These are phyloP conservation scores for Spodoptera littoralis DNA, from an alignment of 2,888 invertebrate species.

Conservation along the genomic window DNA sequence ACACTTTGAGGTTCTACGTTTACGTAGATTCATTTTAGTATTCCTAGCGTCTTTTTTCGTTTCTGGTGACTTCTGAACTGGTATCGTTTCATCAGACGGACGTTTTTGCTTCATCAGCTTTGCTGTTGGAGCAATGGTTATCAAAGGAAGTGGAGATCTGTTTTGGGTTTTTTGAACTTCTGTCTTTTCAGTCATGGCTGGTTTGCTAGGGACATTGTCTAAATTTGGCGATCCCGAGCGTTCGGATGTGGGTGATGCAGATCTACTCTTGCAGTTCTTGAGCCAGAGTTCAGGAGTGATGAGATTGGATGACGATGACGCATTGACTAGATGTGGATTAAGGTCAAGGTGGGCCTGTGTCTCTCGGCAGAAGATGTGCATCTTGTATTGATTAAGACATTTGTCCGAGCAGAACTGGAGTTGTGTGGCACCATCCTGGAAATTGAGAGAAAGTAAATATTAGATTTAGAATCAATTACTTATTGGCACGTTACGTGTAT, in stretches of 20 bases:
- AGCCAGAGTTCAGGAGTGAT: slow-evolving; percentile 98
- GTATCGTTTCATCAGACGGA: slow-evolving; percentile 73
- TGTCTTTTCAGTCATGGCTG: slow-evolving; percentile 64
- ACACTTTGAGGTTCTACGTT: slow-evolving; percentile 82
- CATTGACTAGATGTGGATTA: slow-evolving; percentile 91
- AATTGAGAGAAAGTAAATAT: slow-evolving; percentile 41
- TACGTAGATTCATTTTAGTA: slow-evolving; percentile 83
- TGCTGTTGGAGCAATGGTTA: slow-evolving; percentile 91
- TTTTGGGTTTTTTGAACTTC: slow-evolving; percentile 66
- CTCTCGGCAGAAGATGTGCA: slow-evolving; percentile 98
- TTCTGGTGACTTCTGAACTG: slow-evolving; percentile 80
- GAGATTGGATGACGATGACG: slow-evolving; percentile 86
- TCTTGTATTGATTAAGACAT: slow-evolving; percentile 98
- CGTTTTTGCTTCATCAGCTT: slow-evolving; percentile 89
- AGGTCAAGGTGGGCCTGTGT: slow-evolving; percentile 97
- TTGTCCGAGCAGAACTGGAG: slow-evolving; percentile 97
- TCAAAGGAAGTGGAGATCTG: slow-evolving; percentile 89
- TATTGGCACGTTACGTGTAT: too few species aligned
- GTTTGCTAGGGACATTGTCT: slow-evolving; percentile 70
- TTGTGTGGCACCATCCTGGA: slow-evolving; percentile 96
- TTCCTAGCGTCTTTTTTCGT: slow-evolving; percentile 78
- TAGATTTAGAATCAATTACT: background rate
- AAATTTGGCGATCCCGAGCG: slow-evolving; percentile 87
- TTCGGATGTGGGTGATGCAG: slow-evolving; percentile 89
- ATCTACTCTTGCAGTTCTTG: slow-evolving; percentile 92